These are phyloP conservation scores for Sebastes matsubarae DNA, from an alignment of 2,797 vertebrate genomes.

Conservation along the genomic window DNA sequence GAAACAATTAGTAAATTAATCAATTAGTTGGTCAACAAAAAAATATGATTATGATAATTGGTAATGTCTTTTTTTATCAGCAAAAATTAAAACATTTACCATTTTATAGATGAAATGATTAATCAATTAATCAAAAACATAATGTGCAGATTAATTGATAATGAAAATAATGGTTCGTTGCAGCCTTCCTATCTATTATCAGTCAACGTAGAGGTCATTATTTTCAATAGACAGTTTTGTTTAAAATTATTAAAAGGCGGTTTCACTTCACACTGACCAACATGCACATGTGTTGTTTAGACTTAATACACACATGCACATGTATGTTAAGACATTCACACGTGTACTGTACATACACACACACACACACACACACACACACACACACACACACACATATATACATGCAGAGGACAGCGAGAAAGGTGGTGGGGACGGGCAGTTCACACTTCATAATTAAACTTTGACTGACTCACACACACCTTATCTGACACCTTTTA, in stretches of 20 bases:
- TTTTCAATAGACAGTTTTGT: not conserved
- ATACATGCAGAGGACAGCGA: not conserved
- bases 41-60: too few species aligned
- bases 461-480: constrained; percentile 16
- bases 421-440: not conserved
- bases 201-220: not conserved
- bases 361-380: not conserved
- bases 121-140: not conserved
- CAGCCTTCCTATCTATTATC: not conserved
- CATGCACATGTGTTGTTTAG: not conserved
- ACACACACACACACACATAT: not conserved
- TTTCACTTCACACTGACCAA: not conserved
- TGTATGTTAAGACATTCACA: not conserved
- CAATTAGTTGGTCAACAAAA: too few species aligned
- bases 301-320: not conserved
- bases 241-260: not conserved
- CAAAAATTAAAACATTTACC: not conserved
- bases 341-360: not conserved
- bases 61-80: not conserved
- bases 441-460: constrained; percentile 27
- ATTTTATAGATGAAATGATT: not conserved
- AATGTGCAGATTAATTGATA: not conserved
- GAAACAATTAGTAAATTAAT: too few species aligned
- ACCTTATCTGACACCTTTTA: not conserved
- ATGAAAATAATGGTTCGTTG: not conserved